A percentile compares a stretch with the other conserved stretches of the same genome.
These are phyloP conservation scores for Atherix ibis DNA, from an alignment of 2,888 invertebrate genomes.

Conservation along the genomic window DNA sequence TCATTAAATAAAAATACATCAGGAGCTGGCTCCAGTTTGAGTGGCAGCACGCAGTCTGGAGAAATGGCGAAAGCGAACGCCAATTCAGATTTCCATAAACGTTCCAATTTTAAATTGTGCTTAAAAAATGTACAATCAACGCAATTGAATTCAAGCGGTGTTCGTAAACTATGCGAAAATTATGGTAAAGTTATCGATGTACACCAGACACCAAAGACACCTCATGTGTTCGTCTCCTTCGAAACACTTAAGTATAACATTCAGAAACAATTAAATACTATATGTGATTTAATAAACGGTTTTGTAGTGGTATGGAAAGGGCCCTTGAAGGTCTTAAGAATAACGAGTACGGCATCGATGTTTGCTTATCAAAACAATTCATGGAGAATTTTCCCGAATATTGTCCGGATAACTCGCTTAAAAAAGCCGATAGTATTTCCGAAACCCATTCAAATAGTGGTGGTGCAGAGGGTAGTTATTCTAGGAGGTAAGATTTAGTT, in stretches of 20 bases:
- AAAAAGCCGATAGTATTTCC: no score
- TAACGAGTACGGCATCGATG: no score
- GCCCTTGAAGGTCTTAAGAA: slow-evolving; percentile 5
- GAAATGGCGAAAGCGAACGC: slow-evolving; percentile 4
- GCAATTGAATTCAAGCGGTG: no score
- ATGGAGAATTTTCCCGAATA: no score
- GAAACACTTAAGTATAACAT: slow-evolving; percentile 7
- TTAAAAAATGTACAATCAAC: slow-evolving; percentile 8
- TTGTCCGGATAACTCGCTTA: no score
- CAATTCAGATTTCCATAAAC: neutral
- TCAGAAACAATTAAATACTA: neutral
- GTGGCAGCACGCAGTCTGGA: slow-evolving; percentile 8
- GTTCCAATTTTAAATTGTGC: slow-evolving; percentile 1
- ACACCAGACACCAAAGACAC: slow-evolving; percentile 1
- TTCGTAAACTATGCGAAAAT: slow-evolving; percentile 6
- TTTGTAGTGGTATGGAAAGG: slow-evolving; percentile 9
- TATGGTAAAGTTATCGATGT: slow-evolving; percentile 6
- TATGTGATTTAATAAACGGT: no score
- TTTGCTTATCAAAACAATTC: no score
- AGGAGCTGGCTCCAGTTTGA: slow-evolving; percentile 9
- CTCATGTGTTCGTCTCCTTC: slow-evolving; percentile 6
- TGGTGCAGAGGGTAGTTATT: no score
- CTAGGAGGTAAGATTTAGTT: no score
- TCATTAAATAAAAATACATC: slow-evolving; percentile 9
- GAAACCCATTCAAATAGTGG: no score